Percentiles rank a stretch among this genome's conserved stretches.
Evolutionary conservation across 2,888 invertebrate species (phyloP).

Genomic region (Macrosoma leucophasiata): DNA sequence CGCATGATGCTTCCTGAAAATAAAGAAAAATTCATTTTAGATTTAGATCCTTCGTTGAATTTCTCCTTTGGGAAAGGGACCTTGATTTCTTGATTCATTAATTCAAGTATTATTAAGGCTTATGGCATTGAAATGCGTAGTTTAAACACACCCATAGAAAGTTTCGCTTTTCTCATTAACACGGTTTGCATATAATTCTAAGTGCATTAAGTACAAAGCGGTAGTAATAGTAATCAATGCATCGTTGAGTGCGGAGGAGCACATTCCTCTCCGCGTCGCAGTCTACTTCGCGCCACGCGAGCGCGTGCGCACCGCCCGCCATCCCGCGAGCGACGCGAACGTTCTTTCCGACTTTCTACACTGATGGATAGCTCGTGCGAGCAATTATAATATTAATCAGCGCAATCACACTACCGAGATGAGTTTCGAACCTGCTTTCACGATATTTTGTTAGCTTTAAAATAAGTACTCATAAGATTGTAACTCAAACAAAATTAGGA

Average conservation of each 20-base stretch:
- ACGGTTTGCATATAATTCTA: no score
- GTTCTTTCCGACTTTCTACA: conserved; percentile 73
- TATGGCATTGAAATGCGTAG: no score
- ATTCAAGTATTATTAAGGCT: no score
- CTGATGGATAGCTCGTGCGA: conserved; percentile 67
- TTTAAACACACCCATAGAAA: no score
- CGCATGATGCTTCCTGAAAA: conserved; percentile 84
- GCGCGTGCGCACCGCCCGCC: conserved; percentile 39
- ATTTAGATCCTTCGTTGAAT: no score
- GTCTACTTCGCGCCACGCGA: conserved; percentile 59
- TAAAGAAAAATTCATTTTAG: conserved; percentile 9
- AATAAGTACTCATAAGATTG: no score
- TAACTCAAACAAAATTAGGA: no score
- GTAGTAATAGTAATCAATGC: conserved; percentile 24
- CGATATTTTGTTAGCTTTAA: conserved; percentile 35
- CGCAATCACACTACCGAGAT: conserved; percentile 61
- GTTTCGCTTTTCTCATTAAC: not conserved
- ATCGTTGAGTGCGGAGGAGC: conserved; percentile 31
- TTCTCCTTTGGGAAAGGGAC: no score
- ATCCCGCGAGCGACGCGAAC: conserved; percentile 37
- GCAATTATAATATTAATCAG: conserved; percentile 75
- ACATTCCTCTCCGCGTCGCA: conserved; percentile 61
- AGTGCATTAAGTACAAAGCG: not conserved
- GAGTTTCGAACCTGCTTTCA: conserved; percentile 60
- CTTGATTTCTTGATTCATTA: no score